Percentiles rank a stretch among this genome's conserved stretches.
These are phyloP conservation scores for Sarcoramphus papa DNA, from an alignment of 2,797 vertebrate species.

Conservation along the genomic window DNA sequence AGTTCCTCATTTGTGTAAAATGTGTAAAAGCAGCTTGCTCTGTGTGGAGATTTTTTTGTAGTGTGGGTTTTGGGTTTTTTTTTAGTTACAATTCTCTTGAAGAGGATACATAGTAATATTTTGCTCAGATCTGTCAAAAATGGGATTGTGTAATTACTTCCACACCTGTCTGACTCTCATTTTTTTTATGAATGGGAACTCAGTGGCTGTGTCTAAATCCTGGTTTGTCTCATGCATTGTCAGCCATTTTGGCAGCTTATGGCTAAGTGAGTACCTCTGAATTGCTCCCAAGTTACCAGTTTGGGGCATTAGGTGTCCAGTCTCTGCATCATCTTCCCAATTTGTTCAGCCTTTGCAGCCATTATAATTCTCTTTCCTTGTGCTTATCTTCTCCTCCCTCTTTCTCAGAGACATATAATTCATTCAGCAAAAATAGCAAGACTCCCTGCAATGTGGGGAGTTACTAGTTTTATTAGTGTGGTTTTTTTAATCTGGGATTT, in stretches of 20 bases:
- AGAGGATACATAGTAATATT: not conserved
- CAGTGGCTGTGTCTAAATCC: not conserved
- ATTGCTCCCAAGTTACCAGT: not conserved
- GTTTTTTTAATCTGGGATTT: not conserved
- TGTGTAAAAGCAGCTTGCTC: not conserved
- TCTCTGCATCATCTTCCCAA: not conserved
- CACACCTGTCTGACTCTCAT: not conserved
- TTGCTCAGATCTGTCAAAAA: not conserved
- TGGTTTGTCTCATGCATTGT: not conserved
- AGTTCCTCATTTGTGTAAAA: not conserved
- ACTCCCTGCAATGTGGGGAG: not conserved
- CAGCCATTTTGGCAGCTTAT: not conserved
- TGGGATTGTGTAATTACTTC: not conserved
- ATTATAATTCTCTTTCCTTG: not conserved
- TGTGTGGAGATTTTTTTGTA: not conserved
- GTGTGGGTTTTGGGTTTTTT: not conserved
- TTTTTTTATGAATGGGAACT: not conserved
- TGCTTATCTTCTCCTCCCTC: not conserved
- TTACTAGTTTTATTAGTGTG: not conserved
- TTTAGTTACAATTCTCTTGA: not conserved
- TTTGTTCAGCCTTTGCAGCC: not conserved
- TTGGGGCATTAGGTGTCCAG: not conserved
- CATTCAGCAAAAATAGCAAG: not conserved
- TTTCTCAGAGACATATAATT: not conserved
- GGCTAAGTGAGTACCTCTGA: not conserved